phyloP scores from a whole-genome alignment of 2,888 invertebrate species.

The Mythimna pallens region DNA sequence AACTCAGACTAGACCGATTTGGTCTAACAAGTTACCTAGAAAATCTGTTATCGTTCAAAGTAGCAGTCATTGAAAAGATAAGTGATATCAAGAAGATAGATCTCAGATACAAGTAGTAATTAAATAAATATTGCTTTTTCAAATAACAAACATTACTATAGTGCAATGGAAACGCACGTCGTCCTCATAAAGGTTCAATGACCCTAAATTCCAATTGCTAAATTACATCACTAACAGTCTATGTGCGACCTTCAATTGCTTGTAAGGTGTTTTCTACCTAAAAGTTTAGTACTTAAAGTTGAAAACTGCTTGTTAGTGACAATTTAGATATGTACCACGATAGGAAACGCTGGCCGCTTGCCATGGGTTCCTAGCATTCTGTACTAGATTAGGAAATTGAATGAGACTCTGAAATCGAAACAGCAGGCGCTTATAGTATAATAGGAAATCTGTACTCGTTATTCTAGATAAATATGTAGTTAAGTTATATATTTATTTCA shows the following conservation, averaged over 20 bases:
- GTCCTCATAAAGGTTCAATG: conserved; percentile 67
- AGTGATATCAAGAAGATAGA: background rate
- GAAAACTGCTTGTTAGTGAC: conserved; percentile 50
- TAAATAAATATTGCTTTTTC: background rate
- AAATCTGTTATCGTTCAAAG: background rate
- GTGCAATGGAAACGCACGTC: conserved; percentile 45
- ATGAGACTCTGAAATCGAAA: conserved; percentile 16
- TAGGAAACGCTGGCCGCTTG: conserved; percentile 74
- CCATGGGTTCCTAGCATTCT: conserved; percentile 64
- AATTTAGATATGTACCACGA: conserved; percentile 28
- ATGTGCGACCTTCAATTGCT: conserved; percentile 64
- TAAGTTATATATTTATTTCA: background rate
- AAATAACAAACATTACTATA: conserved; percentile 8
- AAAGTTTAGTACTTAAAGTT: conserved; percentile 53
- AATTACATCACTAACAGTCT: conserved; percentile 69
- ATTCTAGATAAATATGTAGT: background rate
- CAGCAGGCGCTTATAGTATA: background rate
- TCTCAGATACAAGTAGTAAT: background rate
- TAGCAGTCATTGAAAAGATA: background rate
- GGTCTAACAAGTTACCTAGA: background rate
- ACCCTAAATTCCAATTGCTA: conserved; percentile 60
- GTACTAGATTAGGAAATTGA: conserved; percentile 30
- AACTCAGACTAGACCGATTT: no score
- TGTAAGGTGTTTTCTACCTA: conserved; percentile 53
- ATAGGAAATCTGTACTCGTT: no score